Base-by-base conservation (phyloP, 2,888 invertebrate species). In the Spisula solida region DNA sequence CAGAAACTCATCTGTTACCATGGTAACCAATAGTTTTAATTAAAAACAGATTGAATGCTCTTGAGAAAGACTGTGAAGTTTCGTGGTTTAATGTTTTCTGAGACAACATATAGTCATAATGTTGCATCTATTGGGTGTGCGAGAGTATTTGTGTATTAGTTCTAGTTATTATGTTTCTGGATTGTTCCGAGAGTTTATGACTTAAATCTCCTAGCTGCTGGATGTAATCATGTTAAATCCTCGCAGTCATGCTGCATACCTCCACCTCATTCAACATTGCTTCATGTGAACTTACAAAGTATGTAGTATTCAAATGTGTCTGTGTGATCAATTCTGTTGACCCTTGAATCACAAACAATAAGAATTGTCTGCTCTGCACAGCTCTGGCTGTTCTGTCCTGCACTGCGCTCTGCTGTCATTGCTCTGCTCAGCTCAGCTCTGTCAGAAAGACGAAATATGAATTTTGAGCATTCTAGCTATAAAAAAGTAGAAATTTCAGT, bases 21-120 rank as follows among this genome's bases (percentile, higher is more conserved):
- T 86, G 86, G 86, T 31, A 66, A 81, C 86, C 66, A 86, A 55
- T 55, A 55, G 48, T 79, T 56, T 80, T 85, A 85, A 85, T 85
- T 85, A 85, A 55, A 78, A 79, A 34, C 79, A 79, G 85, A 51
- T 79, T 85, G 25, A 75, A 78, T 79, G 51, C 55, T 55, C 31
- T 14, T 20, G 82, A 82, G 47, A 4, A 41, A 47, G 41, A 51
- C 85, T 48, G n/a, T 51, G 56, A 79, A 79, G 25, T 79, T 18
- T 56, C 56, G 18, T 60, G 82, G 75, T 75, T 75, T 18, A 18
- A 2, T 34, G 12, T 75, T 34, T 34, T 31, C 34, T 31, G 31
- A 75, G 75, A 34, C 31, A 34, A 18, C 34, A 31, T 34, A 31
- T 41, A 2, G 41, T 41, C 4, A 34, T 31, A 16, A 75, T 34